Conservation (phyloP, 1,140 invertebrate species). For the Eciton burchellii region DNA sequence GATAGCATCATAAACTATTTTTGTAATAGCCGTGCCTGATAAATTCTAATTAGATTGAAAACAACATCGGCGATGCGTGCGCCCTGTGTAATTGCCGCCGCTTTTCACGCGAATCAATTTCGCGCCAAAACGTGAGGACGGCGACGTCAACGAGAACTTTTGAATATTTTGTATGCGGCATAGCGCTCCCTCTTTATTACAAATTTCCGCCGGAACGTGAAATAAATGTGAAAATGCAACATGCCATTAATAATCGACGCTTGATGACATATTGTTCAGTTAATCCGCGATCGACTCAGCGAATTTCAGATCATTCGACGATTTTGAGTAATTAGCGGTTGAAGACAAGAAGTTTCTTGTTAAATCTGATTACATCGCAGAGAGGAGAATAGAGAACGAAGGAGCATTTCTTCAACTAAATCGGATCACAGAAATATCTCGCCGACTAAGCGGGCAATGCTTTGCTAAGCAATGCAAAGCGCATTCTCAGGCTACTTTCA, state of each 20-base stretch:
- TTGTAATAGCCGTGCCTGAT: neutral
- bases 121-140: neutral
- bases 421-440: too few species aligned
- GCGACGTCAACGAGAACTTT: too few species aligned
- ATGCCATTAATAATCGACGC: neutral
- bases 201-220: too few species aligned
- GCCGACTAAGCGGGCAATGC: too few species aligned
- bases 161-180: too few species aligned
- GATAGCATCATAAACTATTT: neutral
- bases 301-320: neutral
- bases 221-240: neutral
- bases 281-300: neutral
- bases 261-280: neutral
- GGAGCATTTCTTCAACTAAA: too few species aligned
- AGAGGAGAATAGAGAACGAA: too few species aligned
- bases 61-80: neutral
- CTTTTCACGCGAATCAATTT: neutral
- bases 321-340: neutral
- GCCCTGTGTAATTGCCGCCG: neutral
- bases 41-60: constrained; percentile 26
- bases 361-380: too few species aligned
- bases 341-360: too few species aligned
- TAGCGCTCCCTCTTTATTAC: neutral
- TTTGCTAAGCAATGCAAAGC: too few species aligned
- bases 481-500: too few species aligned